Evolutionary conservation across 2,113 vertebrate genomes (phyloP), one percentile per base, ranked within the genome.

Genomic region (Rhodinocichla rosea): DNA sequence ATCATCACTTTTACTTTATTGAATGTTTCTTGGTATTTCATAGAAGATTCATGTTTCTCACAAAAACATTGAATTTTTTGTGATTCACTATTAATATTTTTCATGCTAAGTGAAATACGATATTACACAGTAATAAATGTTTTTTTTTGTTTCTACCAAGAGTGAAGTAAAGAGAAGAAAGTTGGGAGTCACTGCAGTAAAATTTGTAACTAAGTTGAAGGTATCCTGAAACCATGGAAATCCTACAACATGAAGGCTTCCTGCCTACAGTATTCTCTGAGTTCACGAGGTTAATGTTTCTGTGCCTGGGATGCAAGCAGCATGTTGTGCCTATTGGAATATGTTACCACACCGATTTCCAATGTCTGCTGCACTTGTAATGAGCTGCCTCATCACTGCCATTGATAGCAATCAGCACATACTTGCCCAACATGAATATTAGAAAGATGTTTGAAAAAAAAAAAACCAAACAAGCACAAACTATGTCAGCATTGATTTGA

Each of bases 331-430:
- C 23, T 26, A 5, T 14, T 83, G 44, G 40, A 76, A n/a, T 30
- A 21, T 7, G 26, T 52, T 69, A 14, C 44, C 49, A 30, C 27
- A 35, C 20, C 0, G 0, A 33, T 62, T 83, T 33, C 8, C 53
- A 39, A 44, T 59, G 14, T 55, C 55, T 89, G 49, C 64, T 78
- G 60, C 65, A 32, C 28, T 30, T 68, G 28, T 47, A 40, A 69
- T 83, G 65, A 74, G 18, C 42, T 83, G 47, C 62, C 23, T 89
- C 12, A 1, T 86, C 50, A 39, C 42, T 74, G 56, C 39, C 32
- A 4, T 39, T 59, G 26, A 42, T 15, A 77, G 42, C 15, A 74
- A 87, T 78, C 60, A 59, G 33, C 8, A 32, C 37, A 8, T 27
- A 6, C 17, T 80, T 76, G 37, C 52, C 32, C 47, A 59, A 19